A percentile compares a stretch with the other conserved stretches of the same genome.
Evolutionary conservation across 1,140 invertebrate genomes (phyloP).

Genomic region (Heterodera schachtii): DNA sequence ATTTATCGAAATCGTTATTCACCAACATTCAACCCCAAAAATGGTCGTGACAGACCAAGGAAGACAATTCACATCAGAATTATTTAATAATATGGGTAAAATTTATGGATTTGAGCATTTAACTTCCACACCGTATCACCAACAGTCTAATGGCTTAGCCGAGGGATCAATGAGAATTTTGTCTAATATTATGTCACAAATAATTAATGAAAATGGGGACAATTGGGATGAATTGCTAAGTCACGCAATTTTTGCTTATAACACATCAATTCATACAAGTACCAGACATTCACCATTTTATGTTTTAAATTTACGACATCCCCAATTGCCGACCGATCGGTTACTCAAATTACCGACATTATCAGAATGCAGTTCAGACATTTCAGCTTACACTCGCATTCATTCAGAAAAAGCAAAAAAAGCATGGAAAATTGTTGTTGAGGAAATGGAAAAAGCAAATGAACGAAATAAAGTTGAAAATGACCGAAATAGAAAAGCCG

Average conservation of each 20-base stretch:
- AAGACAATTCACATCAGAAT: background rate
- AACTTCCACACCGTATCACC: background rate
- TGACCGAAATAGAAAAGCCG: background rate
- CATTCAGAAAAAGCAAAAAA: background rate
- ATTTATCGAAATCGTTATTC: background rate
- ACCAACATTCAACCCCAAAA: background rate
- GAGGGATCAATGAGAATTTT: background rate
- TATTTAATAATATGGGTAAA: background rate
- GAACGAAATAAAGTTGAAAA: background rate
- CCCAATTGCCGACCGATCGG: background rate
- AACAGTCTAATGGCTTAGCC: background rate
- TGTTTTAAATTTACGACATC: background rate
- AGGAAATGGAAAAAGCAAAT: background rate
- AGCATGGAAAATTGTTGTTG: background rate
- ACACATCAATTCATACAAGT: background rate
- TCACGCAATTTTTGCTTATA: background rate
- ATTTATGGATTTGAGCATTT: background rate
- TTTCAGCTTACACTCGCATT: background rate
- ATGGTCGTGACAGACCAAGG: background rate
- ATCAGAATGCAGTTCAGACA: background rate
- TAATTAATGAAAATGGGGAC: background rate
- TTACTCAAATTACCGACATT: background rate
- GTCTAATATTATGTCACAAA: background rate
- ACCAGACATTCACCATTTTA: background rate
- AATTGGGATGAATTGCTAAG: background rate